Percentiles rank a stretch among this genome's conserved stretches.
Conservation (phyloP, 2,888 invertebrate species). For the Cylindroiulus punctatus region DNA sequence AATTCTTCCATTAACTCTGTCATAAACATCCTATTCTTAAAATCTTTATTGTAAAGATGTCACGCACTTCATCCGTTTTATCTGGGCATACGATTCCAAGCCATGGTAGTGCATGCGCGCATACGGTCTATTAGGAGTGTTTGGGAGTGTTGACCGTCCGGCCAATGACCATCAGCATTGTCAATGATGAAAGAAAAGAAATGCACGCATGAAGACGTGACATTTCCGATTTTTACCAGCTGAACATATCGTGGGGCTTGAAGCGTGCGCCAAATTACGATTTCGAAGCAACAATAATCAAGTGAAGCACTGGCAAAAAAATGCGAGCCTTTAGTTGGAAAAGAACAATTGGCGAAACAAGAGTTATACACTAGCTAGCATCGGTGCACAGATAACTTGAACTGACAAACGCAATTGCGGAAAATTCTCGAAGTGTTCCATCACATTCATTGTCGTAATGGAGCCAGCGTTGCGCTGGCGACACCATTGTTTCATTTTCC, state of each 20-base stretch:
- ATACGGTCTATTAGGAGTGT: neutral
- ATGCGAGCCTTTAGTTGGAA: neutral
- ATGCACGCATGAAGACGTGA: conserved; percentile 32
- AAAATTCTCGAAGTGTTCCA: neutral
- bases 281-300: conserved; percentile 16
- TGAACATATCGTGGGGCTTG: neutral
- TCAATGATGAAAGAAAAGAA: neutral
- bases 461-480: neutral
- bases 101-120: neutral
- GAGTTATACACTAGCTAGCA: conserved; percentile 24
- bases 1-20: neutral
- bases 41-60: conserved; percentile 32
- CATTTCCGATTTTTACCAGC: conserved; percentile 17
- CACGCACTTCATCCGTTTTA: neutral
- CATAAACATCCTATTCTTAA: neutral
- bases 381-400: neutral
- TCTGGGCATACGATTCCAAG: neutral
- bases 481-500: neutral
- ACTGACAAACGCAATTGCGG: conserved; percentile 6
- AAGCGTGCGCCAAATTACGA: conserved; percentile 32
- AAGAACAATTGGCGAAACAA: conserved; percentile 11
- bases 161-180: conserved; percentile 26
- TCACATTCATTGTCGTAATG: neutral
- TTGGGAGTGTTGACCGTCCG: conserved; percentile 1
- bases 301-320: neutral